These are phyloP conservation scores for Urocyon cinereoargenteus DNA, from an alignment of 2,797 vertebrate genomes.

Conservation along the genomic window DNA sequence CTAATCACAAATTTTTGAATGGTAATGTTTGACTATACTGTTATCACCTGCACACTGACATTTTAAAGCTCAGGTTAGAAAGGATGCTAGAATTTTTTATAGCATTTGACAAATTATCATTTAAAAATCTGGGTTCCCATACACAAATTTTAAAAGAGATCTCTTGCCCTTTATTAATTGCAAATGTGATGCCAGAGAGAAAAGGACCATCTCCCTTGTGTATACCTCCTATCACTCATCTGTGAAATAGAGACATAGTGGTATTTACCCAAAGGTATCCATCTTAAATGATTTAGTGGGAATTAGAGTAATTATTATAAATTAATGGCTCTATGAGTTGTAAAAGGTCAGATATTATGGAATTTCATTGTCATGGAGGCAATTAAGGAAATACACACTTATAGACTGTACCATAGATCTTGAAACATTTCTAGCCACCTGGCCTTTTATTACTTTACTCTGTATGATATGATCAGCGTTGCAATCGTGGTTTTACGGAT, in stretches of 20 bases:
- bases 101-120: constrained; percentile 38
- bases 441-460: constrained; percentile 62
- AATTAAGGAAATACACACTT: constrained; percentile 75
- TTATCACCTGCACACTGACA: constrained; percentile 10
- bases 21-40: background rate
- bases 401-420: constrained; percentile 58
- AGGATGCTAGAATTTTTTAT: constrained; percentile 53
- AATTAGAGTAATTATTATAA: constrained; percentile 80
- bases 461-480: constrained; percentile 35
- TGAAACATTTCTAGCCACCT: constrained; percentile 53
- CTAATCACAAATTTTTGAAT: constrained; percentile 42
- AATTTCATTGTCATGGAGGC: constrained; percentile 67
- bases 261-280: constrained; percentile 78
- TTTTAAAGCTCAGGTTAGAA: constrained; percentile 38
- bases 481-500: constrained; percentile 32
- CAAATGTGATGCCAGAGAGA: background rate
- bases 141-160: constrained; percentile 60
- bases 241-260: constrained; percentile 37
- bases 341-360: constrained; percentile 74
- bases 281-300: constrained; percentile 77
- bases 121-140: constrained; percentile 59
- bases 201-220: background rate
- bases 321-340: constrained; percentile 72
- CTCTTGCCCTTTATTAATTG: constrained; percentile 76
- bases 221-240: constrained; percentile 39